Base-by-base conservation (phyloP, 2,113 vertebrate genomes). In the Bucco capensis region DNA sequence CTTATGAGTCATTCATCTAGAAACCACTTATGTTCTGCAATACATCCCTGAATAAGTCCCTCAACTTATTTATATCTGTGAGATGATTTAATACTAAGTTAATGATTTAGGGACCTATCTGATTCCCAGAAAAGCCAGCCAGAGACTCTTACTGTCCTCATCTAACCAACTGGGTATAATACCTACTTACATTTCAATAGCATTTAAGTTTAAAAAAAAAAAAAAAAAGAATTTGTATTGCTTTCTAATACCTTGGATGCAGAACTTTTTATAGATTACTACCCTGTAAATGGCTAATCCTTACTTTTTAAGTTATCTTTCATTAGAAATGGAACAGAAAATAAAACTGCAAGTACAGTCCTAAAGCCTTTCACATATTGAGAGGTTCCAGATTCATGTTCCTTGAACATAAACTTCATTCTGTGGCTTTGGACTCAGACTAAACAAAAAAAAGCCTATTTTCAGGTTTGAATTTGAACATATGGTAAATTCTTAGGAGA, bases 101-200 rank as follows among this genome's bases (percentile, higher is more conserved):
- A 94, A 93, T 95, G 92, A 95, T 95, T 95, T 95, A 93, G 95
- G 64, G 94, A 86, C 83, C 77, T 95, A 84, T 96, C 86, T 95
- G 91, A 90, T 94, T 90, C 93, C 92, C 93, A 94, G 90, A 66
- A 86, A 93, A 93, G 83, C 77, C 47, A 75, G 83, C 53, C 73
- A 72, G 90, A 82, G 83, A 23, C 50, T 90, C 86, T 71, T 15
- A 15, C 65, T 95, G 83, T 95, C 80, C 79, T 46, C 50, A 73
- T 92, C 77, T 92, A 89, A 93, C 88, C 92, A 96, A 61, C 50
- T 69, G 53, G 58, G 50, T 76, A 75, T 88, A 89, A 90, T 81
- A 86, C 88, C 58, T 92, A 70, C 81, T 92, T 86, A 72, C 13
- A 79, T 92, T 95, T 87, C 84, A 94, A 92, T 90, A 65, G 40